These are phyloP conservation scores for Dissostichus mawsoni DNA, from an alignment of 2,113 vertebrate genomes.

Conservation along the genomic window DNA sequence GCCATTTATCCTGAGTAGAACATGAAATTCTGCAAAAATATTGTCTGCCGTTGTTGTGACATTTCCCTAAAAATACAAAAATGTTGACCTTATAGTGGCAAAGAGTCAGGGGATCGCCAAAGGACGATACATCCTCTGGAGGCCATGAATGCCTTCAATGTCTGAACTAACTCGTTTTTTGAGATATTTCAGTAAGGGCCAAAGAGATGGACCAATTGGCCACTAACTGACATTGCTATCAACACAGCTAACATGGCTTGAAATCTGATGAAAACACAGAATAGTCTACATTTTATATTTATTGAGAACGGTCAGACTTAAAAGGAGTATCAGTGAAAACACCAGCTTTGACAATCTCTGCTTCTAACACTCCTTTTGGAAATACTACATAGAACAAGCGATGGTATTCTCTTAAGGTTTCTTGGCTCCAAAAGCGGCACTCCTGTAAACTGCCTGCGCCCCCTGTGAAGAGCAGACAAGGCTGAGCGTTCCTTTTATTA, in stretches of 20 bases:
- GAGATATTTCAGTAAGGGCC: no score
- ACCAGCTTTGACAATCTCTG: background rate
- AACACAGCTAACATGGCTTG: background rate
- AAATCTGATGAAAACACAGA: background rate
- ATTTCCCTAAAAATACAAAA: background rate
- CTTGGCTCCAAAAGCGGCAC: conserved; percentile 27
- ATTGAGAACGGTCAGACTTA: background rate
- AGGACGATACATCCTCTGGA: background rate
- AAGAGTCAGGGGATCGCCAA: background rate
- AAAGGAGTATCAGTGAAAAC: background rate
- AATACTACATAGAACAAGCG: background rate
- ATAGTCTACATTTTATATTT: background rate
- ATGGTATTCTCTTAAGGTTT: conserved; percentile 13
- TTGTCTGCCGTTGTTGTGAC: background rate
- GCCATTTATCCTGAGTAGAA: background rate
- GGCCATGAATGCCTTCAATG: background rate
- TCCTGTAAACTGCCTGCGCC: conserved; percentile 39
- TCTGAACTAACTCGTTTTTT: background rate
- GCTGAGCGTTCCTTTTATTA: conserved; percentile 60
- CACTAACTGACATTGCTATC: no score
- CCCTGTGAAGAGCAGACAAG: conserved; percentile 52
- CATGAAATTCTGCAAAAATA: background rate
- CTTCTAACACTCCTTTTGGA: background rate
- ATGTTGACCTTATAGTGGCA: background rate
- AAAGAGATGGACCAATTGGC: no score